Evolutionary conservation across 1,140 invertebrate species (phyloP).

Genomic region (Polypedilum vanderplanki): DNA sequence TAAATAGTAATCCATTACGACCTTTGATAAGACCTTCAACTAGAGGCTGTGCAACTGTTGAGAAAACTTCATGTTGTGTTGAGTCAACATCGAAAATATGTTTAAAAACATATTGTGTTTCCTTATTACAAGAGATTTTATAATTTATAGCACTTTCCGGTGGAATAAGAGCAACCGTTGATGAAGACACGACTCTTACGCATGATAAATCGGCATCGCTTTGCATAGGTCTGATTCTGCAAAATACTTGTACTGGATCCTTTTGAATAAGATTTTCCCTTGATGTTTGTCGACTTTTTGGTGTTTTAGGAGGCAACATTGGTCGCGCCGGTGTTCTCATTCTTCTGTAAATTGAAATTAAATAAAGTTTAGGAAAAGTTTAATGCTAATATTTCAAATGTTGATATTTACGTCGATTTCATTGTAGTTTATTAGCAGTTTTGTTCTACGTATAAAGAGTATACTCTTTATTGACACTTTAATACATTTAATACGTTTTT

Average conservation of each 20-base stretch:
- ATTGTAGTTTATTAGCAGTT: neutral
- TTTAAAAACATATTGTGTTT: constrained; percentile 70
- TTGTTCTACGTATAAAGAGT: neutral
- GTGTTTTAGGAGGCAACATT: constrained; percentile 5
- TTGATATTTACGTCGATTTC: constrained; percentile 28
- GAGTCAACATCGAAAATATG: constrained; percentile 74
- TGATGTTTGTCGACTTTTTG: constrained; percentile 22
- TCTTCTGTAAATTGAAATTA: neutral
- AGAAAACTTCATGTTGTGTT: constrained; percentile 74
- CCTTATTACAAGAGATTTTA: constrained; percentile 55
- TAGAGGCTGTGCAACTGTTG: constrained; percentile 75
- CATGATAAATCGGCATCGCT: constrained; percentile 58
- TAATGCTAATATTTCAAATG: neutral
- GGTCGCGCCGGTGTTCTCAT: constrained; percentile 9
- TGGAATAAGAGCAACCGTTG: constrained; percentile 59
- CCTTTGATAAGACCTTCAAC: constrained; percentile 72
- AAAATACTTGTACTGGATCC: constrained; percentile 80
- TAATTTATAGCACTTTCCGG: constrained; percentile 57
- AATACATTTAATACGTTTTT: too few relatives aligned
- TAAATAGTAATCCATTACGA: constrained; percentile 86
- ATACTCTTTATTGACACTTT: neutral
- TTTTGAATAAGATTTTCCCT: constrained; percentile 36
- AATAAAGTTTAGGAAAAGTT: neutral
- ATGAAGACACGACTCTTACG: constrained; percentile 64
- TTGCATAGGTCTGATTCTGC: constrained; percentile 69